Conservation (phyloP, 2,888 invertebrate genomes). For the Tholera decimalis region DNA sequence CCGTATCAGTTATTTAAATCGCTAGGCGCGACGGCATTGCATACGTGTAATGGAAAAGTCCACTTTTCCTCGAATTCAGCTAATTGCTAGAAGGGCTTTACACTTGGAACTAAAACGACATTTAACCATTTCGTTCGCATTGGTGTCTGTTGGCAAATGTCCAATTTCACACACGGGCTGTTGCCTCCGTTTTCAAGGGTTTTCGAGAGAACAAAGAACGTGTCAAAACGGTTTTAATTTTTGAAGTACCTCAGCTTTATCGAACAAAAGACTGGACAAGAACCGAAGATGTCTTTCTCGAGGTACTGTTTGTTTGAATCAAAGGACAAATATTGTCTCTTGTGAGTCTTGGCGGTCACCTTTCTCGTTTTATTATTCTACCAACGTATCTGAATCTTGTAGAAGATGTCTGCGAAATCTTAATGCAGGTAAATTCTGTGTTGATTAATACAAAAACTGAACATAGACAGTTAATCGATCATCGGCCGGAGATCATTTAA, state of each 20-base stretch:
- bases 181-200: constrained; percentile 72
- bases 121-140: constrained; percentile 58
- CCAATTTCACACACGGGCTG: constrained; percentile 74
- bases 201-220: constrained; percentile 77
- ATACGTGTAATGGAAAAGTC: constrained; percentile 57
- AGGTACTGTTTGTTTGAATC: constrained; percentile 19
- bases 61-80: constrained; percentile 56
- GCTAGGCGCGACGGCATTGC: constrained; percentile 30
- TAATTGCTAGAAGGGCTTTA: constrained; percentile 63
- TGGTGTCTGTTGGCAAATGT: constrained; percentile 59
- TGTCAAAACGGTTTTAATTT: constrained; percentile 63
- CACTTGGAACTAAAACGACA: constrained; percentile 54
- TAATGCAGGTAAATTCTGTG: background rate
- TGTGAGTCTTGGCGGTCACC: constrained; percentile 4
- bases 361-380: constrained; percentile 29
- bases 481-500: background rate
- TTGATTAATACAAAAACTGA: background rate
- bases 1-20: constrained; percentile 43
- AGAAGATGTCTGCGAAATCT: background rate
- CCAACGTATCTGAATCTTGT: background rate
- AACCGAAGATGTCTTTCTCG: constrained; percentile 29
- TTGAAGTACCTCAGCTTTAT: constrained; percentile 51
- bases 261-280: constrained; percentile 46
- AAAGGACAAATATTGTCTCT: constrained; percentile 19
- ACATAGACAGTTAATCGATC: background rate